Evolutionary conservation across 2,888 invertebrate genomes (phyloP), one percentile per base, ranked within the genome.

Genomic region (Athripsodes cinereus): DNA sequence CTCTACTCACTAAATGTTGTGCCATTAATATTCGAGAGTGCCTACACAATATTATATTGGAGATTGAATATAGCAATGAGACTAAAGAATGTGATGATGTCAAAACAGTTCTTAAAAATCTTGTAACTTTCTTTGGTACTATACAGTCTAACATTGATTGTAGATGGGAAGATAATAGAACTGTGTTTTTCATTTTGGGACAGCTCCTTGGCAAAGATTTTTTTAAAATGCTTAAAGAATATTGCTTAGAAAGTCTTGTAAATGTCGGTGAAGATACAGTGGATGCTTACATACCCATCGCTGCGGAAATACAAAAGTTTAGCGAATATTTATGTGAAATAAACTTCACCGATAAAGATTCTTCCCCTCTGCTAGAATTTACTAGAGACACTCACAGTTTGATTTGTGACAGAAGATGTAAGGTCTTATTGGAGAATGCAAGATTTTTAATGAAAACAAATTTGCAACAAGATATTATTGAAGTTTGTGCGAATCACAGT

Each of bases 101-200:
- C 74, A 52, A 75, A 74, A 66, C 74, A 1, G 72, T 78, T 44
- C 75, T 79, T 34, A 76, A 72, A 59, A 78, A 79, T 66, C 66
- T 79, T 49, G 76, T 72, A 2, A 75, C 74, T 2, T 70, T 77
- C 50, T 78, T 79, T 69, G 79, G 78, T 62, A 79, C 78, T 58
- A 66, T 79, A 0, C 73, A 77, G 49, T 73, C 75, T 11, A 76
- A 76, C 0, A 66, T 79, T 1, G 77, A 76, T 0, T 70, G 71
- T 0, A 72, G 73, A 46, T 73, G 78, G 66, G 73, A 76, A 53
- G 68, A 69, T 54, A 72, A 73, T 18, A 68, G 70, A 57, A 72
- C 72, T 21, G 78, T 79, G 40, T 73, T 78, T 34, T 71, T 73
- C 66, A 69, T 76, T 0, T 74, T 79, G 60, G 72, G 75, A 0